Conservation (phyloP, 2,797 vertebrate species). For the Macropodus opercularis region DNA sequence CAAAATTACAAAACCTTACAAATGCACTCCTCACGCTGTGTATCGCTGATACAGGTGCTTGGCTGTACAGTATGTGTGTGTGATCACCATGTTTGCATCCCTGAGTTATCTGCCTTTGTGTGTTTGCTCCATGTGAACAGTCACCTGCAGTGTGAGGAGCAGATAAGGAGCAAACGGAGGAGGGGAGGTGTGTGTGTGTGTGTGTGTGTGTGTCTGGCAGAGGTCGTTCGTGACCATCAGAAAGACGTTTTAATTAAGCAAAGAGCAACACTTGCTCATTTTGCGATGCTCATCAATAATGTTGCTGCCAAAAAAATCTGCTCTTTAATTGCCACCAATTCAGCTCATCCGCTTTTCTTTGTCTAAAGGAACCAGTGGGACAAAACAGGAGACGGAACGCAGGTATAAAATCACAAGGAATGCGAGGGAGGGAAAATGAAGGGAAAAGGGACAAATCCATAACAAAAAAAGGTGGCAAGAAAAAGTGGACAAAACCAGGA, state of each 20-base stretch:
- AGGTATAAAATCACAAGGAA: too few species aligned
- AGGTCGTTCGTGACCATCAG: constrained; percentile 54
- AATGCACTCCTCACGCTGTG: too few species aligned
- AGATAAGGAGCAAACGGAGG: constrained; percentile 51
- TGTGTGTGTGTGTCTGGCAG: constrained; percentile 53
- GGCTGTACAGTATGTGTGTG: too few species aligned
- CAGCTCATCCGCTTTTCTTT: constrained; percentile 9
- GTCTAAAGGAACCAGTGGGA: background rate
- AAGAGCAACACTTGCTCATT: constrained; percentile 36
- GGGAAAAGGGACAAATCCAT: background rate
- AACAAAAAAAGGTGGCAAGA: background rate
- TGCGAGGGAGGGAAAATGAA: background rate
- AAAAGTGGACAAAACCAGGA: background rate
- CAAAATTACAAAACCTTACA: too few species aligned
- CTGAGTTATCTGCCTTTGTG: constrained; percentile 15
- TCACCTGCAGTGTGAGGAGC: constrained; percentile 40
- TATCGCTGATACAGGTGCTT: too few species aligned
- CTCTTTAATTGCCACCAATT: constrained; percentile 53
- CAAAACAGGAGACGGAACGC: background rate
- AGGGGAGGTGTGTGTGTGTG: constrained; percentile 17
- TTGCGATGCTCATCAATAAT: constrained; percentile 57
- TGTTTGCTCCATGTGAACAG: constrained; percentile 32
- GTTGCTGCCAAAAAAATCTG: constrained; percentile 47
- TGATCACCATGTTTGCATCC: constrained; percentile 12
- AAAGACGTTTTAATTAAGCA: constrained; percentile 65